Evolutionary conservation across 2,113 vertebrate genomes (phyloP).

Genomic region (Xenotilapia longispinis): DNA sequence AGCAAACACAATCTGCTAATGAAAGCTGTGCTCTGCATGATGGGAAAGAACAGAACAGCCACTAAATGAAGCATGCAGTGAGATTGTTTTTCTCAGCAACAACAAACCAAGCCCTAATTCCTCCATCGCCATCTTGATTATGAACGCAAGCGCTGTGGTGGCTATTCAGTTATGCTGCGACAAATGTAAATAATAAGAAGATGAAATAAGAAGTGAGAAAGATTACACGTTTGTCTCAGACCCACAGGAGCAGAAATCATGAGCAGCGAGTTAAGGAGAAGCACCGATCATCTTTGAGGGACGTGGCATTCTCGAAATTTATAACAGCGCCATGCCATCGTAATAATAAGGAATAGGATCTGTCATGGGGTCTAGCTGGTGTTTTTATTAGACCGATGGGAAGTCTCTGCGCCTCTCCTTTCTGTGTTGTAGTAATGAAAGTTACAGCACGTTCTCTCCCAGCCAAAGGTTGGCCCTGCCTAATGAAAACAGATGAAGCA

Average conservation of each 20-base stretch:
- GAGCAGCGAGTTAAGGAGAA: neutral
- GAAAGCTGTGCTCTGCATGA: neutral
- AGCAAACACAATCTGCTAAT: neutral
- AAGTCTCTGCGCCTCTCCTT: constrained; percentile 47
- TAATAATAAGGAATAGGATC: constrained; percentile 55
- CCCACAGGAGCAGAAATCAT: neutral
- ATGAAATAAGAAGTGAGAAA: neutral
- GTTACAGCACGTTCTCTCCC: constrained; percentile 68
- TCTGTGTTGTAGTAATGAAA: constrained; percentile 60
- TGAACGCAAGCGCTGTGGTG: neutral
- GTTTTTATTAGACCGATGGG: constrained; percentile 61
- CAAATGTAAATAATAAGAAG: neutral
- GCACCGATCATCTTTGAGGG: constrained; percentile 26
- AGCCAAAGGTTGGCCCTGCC: constrained; percentile 73
- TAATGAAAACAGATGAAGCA: constrained; percentile 84
- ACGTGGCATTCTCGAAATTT: constrained; percentile 23
- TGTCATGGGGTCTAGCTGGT: constrained; percentile 48
- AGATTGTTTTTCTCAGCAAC: neutral
- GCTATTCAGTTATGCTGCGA: neutral
- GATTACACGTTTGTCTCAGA: neutral
- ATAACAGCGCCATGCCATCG: constrained; percentile 3
- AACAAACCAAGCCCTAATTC: neutral
- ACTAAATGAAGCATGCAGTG: neutral
- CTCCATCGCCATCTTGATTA: neutral
- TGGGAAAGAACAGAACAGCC: neutral